These are phyloP conservation scores for Lepus americanus DNA, from an alignment of 2,113 vertebrate genomes.

Conservation along the genomic window DNA sequence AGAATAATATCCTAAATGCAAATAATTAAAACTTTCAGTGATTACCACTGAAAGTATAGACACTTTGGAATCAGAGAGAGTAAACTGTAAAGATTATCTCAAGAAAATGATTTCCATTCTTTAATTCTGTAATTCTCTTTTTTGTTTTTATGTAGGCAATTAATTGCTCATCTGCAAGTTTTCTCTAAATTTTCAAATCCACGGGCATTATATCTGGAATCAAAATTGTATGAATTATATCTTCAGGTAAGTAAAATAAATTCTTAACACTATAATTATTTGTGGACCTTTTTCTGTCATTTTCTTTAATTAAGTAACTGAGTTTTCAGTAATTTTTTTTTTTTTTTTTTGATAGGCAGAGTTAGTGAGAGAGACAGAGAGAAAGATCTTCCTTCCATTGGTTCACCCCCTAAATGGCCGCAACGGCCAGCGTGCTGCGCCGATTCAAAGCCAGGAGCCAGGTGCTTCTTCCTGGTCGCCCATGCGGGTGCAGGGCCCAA, in stretches of 20 bases:
- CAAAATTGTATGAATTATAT: conserved; percentile 92
- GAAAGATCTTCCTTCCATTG: too few species aligned
- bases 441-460: too few species aligned
- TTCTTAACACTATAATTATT: background rate
- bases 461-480: too few species aligned
- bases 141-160: conserved; percentile 90
- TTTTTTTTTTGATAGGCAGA: too few species aligned
- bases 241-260: conserved; percentile 90
- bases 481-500: too few species aligned
- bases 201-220: conserved; percentile 94
- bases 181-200: conserved; percentile 98
- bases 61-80: background rate
- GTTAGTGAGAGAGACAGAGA: too few species aligned
- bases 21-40: background rate
- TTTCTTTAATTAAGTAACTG: conserved; percentile 11
- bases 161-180: conserved; percentile 94
- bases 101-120: background rate
- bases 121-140: background rate
- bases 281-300: background rate
- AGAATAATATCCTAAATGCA: conserved; percentile 39
- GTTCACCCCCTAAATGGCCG: too few species aligned
- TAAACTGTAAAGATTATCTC: background rate
- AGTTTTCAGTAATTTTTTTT: background rate
- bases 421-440: too few species aligned
- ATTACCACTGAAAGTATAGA: background rate